A percentile compares a stretch with the other conserved stretches of the same genome.
Conservation (phyloP, 2,888 invertebrate species). For the Aproaerema taeniolella region DNA sequence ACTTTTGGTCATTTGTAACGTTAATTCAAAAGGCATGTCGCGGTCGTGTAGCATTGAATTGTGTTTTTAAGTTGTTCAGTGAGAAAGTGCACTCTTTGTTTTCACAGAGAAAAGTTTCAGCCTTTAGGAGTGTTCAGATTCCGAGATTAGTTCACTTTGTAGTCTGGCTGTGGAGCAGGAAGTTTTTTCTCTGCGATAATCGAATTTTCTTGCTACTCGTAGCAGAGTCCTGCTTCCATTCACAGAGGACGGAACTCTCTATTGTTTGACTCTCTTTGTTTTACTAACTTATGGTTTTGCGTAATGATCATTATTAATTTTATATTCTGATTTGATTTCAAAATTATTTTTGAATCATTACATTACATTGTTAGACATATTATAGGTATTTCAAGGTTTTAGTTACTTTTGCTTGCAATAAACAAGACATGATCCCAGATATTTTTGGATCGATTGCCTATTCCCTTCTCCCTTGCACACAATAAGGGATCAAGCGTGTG, state of each 20-base stretch:
- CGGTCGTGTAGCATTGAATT: constrained; percentile 27
- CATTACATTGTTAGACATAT: no score
- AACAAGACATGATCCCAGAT: no score
- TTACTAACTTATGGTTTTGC: constrained; percentile 8
- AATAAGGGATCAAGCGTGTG: no score
- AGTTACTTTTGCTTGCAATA: no score
- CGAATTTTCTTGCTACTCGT: constrained; percentile 33
- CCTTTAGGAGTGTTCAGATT: constrained; percentile 47
- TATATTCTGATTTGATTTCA: not conserved
- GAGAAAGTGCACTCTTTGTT: constrained; percentile 42
- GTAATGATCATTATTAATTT: constrained; percentile 5
- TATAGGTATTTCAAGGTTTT: no score
- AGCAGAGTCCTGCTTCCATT: constrained; percentile 20
- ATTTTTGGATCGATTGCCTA: no score
- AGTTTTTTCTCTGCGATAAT: constrained; percentile 45
- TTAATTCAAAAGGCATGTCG: constrained; percentile 45
- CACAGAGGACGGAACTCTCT: constrained; percentile 7
- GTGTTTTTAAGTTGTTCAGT: constrained; percentile 42
- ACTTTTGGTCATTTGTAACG: constrained; percentile 34
- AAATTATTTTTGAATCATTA: no score
- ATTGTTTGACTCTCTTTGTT: constrained; percentile 7
- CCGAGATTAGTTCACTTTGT: constrained; percentile 54
- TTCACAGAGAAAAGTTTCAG: constrained; percentile 43
- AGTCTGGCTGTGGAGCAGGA: constrained; percentile 39
- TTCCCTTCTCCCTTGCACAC: no score